Conservation (phyloP, 1,140 invertebrate genomes). For the Ceratina calcarata region DNA sequence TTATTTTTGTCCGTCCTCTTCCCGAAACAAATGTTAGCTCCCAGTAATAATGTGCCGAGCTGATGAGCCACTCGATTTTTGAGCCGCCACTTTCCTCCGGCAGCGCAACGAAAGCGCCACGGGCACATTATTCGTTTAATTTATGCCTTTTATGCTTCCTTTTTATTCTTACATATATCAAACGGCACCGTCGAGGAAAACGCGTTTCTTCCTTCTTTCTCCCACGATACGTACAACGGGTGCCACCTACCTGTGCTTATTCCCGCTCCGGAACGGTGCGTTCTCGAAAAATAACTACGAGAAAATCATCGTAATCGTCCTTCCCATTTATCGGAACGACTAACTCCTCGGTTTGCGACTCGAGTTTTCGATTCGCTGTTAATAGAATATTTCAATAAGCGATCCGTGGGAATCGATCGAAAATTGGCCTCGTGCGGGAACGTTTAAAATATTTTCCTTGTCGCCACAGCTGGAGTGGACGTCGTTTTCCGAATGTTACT, state of each 20-base stretch:
- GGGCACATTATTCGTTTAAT: neutral
- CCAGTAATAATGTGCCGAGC: slow-evolving; percentile 45
- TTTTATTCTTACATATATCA: neutral
- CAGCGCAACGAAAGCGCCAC: slow-evolving; percentile 4
- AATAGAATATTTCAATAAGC: slow-evolving; percentile 29
- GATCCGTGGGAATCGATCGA: slow-evolving; percentile 20
- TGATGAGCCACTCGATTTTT: slow-evolving; percentile 60
- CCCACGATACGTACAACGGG: too few species aligned
- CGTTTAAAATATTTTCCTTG: slow-evolving; percentile 73
- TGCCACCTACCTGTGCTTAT: neutral
- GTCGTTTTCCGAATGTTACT: slow-evolving; percentile 22
- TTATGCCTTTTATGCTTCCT: neutral
- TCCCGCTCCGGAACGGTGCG: neutral
- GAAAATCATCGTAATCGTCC: neutral
- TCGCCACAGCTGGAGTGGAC: slow-evolving; percentile 61
- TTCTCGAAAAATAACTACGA: neutral
- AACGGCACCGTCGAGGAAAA: neutral
- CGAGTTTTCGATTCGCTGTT: neutral
- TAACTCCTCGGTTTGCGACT: too few species aligned
- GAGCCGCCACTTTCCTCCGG: neutral
- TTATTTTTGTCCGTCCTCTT: neutral
- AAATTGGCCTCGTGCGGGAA: slow-evolving; percentile 8
- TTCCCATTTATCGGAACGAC: neutral
- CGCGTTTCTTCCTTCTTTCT: neutral
- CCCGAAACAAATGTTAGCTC: slow-evolving; percentile 5